Evolutionary conservation across 2,888 invertebrate species (phyloP), one percentile per base, ranked within the genome.

Genomic region (Balanococcus diminutus): DNA sequence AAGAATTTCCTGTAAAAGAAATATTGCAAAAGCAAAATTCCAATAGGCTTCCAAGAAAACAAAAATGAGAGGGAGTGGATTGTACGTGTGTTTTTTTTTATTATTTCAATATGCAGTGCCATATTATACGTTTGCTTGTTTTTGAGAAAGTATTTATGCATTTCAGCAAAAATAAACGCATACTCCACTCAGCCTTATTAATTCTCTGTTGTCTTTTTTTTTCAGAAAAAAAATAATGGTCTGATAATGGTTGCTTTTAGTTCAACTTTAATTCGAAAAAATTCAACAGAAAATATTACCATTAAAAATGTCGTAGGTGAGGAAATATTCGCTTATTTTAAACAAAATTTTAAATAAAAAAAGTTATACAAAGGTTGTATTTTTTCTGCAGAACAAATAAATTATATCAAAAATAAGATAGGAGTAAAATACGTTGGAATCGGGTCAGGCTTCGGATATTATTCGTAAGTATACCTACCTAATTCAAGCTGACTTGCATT

Each of bases 371-470:
- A n/a, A n/a, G n/a, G n/a, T n/a, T 9, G 39, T n/a, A 19, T 87
- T 86, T 81, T 87, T 86, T 82, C 92, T 93, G 87, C 92, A 96
- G 96, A 95, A 88, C 96, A 96, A 91, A 96, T 96, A 91, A 96
- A 96, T 92, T 96, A 96, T 91, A 95, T 96, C 89, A 92, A 95
- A 89, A 93, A 94, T 89, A 92, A 95, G 87, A 96, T 96, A 87
- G 96, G 96, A 88, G 94, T 96, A 89, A 96, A 96, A 92, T 94
- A 95, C 91, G 95, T 96, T 87, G 96, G 96, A 83, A 92, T 96
- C 87, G 96, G 96, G 87, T 96, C 96, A 87, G 96, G 96, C 89
- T 96, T 95, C 36, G 61, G 42, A n/a, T 61, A 36, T 42, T 81
- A n/a, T 5, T 8, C 25, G 81, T 86, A 32, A 56, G 61, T 11